These are phyloP conservation scores for Sesamia inferens DNA, from an alignment of 2,888 invertebrate genomes.

Conservation along the genomic window DNA sequence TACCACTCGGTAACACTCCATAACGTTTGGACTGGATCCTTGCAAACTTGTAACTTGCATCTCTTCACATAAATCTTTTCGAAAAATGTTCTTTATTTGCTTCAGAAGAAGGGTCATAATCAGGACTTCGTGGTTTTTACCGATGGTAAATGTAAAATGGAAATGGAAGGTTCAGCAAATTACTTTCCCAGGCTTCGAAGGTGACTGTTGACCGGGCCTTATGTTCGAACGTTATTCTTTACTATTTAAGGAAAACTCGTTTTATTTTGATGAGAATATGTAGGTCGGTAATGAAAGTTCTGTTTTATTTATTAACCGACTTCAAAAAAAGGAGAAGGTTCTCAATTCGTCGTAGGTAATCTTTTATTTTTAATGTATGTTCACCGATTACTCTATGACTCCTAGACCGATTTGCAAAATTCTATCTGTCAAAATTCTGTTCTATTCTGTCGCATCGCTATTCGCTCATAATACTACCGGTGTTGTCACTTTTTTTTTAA, in stretches of 20 bases:
- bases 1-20: conserved; percentile 76
- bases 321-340: no score
- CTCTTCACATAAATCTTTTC: background rate
- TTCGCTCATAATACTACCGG: no score
- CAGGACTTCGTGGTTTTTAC: background rate
- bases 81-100: background rate
- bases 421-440: no score
- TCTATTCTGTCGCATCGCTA: no score
- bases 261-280: conserved; percentile 32
- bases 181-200: conserved; percentile 64
- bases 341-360: no score
- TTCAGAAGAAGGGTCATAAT: conserved; percentile 21
- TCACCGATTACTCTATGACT: no score
- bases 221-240: conserved; percentile 62
- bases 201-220: conserved; percentile 68
- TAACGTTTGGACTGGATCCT: conserved; percentile 68
- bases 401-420: no score
- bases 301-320: background rate
- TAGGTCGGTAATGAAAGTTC: background rate
- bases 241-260: conserved; percentile 58
- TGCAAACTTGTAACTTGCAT: conserved; percentile 44
- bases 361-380: no score
- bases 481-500: no score
- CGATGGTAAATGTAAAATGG: conserved; percentile 8
- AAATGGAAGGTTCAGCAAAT: conserved; percentile 60